Evolutionary conservation across 1,140 invertebrate genomes (phyloP), one percentile per base, ranked within the genome.

Genomic region (Heterodera carotae): DNA sequence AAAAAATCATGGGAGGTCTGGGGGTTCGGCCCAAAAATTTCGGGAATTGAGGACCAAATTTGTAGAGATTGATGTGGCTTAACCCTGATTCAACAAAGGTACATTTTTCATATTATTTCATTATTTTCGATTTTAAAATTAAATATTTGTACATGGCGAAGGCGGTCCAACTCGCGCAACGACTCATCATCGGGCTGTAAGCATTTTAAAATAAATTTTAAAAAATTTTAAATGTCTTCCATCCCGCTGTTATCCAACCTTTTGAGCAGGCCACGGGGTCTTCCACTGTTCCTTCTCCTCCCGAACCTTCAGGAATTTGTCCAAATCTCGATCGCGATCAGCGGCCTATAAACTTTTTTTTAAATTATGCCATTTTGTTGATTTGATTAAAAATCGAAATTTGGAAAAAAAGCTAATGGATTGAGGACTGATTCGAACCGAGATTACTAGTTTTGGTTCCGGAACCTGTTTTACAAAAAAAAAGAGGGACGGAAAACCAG

Each of bases 261-360:
- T 64, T 25, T n/a, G 64, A 7, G 72, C 62, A 4, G 62, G 62
- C 62, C 62, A 66, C 29, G 62, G 62, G n/a, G 72, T 64, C 39
- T 74, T 74, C 72, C 72, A 74, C 33, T 33, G 75, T 22, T 66
- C 33, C 29, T 66, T 34, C 8, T 66, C 62, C 12, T 74, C 56
- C 10, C 71, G 73, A 10, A 83, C 81, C 69, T 86, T 80, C 48
- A 83, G 76, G 25, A 87, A 83, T 69, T 83, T 69, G 73, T 86
- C 85, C 74, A 86, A 62, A 66, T 86, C 85, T 15, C 83, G 72
- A 75, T 86, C 84, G 29, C 71, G 70, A 43, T 86, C 85, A 15
- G 77, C 80, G 6, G 85, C 85, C 75, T 85, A 82, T 3, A 85
- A 78, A 59, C 81, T 77, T 18, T 84, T 29, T n/a, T 64, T 56